Evolutionary conservation across 2,113 vertebrate genomes (phyloP).

Genomic region (Speoplatyrhinus poulsoni): DNA sequence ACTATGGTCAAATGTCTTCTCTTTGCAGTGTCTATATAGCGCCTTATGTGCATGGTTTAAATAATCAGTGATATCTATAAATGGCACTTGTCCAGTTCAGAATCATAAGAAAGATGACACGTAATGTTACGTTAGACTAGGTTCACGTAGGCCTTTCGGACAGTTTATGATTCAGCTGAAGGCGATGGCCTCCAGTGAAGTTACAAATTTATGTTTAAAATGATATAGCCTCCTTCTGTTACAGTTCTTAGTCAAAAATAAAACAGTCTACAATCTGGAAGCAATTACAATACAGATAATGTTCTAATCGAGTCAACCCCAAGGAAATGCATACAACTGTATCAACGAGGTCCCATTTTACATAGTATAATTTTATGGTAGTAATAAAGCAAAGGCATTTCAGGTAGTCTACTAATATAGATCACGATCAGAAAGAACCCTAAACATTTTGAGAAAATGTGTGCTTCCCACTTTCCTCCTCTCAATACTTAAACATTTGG

Average conservation of each 20-base stretch:
- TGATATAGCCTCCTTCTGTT: slow-evolving; percentile 15
- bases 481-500: slow-evolving; percentile 18
- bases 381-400: not conserved
- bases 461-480: slow-evolving; percentile 26
- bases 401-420: not conserved
- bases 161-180: slow-evolving; percentile 15
- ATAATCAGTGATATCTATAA: too few species aligned
- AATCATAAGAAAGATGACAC: slow-evolving; percentile 4
- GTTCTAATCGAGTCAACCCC: slow-evolving; percentile 6
- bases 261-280: slow-evolving; percentile 5
- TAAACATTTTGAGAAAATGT: not conserved
- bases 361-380: not conserved
- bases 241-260: not conserved
- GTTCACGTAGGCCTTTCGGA: slow-evolving; percentile 8
- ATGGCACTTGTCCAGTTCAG: slow-evolving; percentile 12
- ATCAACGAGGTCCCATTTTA: not conserved
- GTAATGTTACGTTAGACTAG: slow-evolving; percentile 12
- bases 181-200: slow-evolving; percentile 9
- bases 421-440: not conserved
- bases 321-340: not conserved
- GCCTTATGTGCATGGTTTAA: too few species aligned
- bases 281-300: slow-evolving; percentile 35
- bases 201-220: slow-evolving; percentile 19
- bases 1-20: too few species aligned
- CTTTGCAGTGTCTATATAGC: too few species aligned